A percentile compares a stretch with the other conserved stretches of the same genome.
phyloP scores from a whole-genome alignment of 2,888 invertebrate species.

The Apodemia hepburni region DNA sequence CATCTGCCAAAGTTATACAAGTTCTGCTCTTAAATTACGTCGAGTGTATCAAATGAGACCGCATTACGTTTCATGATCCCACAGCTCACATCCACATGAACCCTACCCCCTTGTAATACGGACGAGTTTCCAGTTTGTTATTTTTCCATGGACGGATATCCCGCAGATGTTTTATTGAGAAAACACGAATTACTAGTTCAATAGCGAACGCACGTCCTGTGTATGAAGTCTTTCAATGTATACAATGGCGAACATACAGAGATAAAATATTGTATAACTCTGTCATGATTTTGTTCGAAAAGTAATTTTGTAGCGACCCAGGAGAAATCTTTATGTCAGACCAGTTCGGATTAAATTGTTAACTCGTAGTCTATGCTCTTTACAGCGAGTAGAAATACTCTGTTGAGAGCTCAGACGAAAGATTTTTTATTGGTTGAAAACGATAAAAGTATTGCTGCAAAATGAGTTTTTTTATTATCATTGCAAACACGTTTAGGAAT shows the following conservation, averaged over 20 bases:
- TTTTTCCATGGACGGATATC: conserved; percentile 35
- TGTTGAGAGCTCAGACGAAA: too few species aligned
- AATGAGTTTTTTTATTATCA: too few species aligned
- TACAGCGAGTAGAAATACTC: too few species aligned
- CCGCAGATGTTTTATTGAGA: conserved; percentile 55
- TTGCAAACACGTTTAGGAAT: too few species aligned
- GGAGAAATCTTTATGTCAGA: background rate
- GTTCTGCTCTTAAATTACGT: conserved; percentile 37
- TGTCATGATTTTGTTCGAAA: background rate
- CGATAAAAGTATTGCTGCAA: too few species aligned
- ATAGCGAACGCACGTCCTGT: conserved; percentile 34
- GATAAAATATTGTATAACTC: conserved; percentile 1
- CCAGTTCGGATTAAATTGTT: background rate
- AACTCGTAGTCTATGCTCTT: too few species aligned
- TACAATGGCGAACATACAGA: conserved; percentile 10
- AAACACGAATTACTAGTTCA: conserved; percentile 55
- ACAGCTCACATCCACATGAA: background rate
- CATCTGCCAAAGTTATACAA: conserved; percentile 32
- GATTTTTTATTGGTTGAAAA: too few species aligned
- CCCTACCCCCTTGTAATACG: background rate
- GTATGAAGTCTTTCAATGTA: conserved; percentile 19
- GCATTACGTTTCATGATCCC: conserved; percentile 32
- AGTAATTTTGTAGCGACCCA: background rate
- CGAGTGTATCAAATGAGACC: conserved; percentile 42
- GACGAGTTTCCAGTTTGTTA: background rate